Evolutionary conservation across 2,113 vertebrate species (phyloP).

Genomic region (Crotalus tigris): DNA sequence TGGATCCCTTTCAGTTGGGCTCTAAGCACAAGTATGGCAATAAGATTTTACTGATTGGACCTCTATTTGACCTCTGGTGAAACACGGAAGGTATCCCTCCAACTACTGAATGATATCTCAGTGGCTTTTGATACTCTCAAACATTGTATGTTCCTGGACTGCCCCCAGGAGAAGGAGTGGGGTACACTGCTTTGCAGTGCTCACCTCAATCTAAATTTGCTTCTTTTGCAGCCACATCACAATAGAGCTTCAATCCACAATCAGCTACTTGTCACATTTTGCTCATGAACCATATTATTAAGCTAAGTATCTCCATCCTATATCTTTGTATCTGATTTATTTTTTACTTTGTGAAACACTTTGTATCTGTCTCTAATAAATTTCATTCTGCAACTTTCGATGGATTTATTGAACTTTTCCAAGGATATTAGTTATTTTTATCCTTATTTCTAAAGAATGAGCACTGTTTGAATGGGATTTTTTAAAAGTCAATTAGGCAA

Average conservation of each 20-base stretch:
- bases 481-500: neutral
- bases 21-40: neutral
- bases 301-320: neutral
- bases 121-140: neutral
- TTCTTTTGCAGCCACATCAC: neutral
- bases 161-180: neutral
- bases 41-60: neutral
- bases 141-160: neutral
- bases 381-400: neutral
- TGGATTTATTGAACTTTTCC: neutral
- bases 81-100: neutral
- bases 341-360: neutral
- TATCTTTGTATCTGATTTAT: neutral
- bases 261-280: neutral
- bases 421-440: neutral
- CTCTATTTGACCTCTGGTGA: neutral
- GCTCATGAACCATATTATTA: neutral
- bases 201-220: neutral
- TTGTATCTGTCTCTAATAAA: neutral
- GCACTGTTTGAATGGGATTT: neutral
- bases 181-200: neutral
- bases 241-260: neutral
- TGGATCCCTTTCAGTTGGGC: neutral
- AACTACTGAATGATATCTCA: neutral
- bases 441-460: neutral